Base-by-base conservation (phyloP, 1,140 invertebrate genomes). In the Neodiprion fabricii region DNA sequence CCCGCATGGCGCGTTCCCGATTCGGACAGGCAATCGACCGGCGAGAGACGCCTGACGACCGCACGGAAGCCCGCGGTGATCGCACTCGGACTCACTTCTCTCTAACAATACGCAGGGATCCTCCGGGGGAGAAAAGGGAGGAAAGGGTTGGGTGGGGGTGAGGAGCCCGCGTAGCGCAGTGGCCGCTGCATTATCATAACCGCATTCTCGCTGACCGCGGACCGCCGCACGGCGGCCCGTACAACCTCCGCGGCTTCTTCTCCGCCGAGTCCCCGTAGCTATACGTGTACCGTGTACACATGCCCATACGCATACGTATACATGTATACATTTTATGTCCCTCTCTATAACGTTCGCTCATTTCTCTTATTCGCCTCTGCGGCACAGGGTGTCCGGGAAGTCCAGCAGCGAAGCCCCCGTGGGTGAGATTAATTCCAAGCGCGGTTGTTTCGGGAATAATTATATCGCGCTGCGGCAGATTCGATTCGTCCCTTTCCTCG, bases 171-270 rank as follows among this genome's bases (percentile, higher is more conserved):
- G 86, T 87, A 87, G 86, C 83, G 81, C 85, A 81, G 86, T 87
- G 85, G 86, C 85, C 82, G 80, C 74, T 84, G 82, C 84, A 88
- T 88, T 87, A 88, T 87, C 86, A 87, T 87, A 87, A 87, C 85
- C 82, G 83, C 85, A 87, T 86, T 87, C 85, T 84, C 82, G 53
- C 53, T 61, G 53, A 61, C 53, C 53, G 53, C 8, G 53, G 11
- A 11, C n/a, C 53, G 53, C 53, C 53, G 53, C 7, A 8, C 53
- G 53, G 53, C 53, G 53, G 11, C 11, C 53, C 53, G 28, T 40
- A 5, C 28, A 40, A 40, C 28, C 28, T 40, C 28, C 28, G 28
- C 28, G 28, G 28, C 28, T 40, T 40, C 28, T 40, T 40, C 28
- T 40, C 5, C 28, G 28, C 5, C 28, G 28, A 40, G 28, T 40